phyloP scores from a whole-genome alignment of 2,888 invertebrate genomes.

The Seladonia tumulorum region DNA sequence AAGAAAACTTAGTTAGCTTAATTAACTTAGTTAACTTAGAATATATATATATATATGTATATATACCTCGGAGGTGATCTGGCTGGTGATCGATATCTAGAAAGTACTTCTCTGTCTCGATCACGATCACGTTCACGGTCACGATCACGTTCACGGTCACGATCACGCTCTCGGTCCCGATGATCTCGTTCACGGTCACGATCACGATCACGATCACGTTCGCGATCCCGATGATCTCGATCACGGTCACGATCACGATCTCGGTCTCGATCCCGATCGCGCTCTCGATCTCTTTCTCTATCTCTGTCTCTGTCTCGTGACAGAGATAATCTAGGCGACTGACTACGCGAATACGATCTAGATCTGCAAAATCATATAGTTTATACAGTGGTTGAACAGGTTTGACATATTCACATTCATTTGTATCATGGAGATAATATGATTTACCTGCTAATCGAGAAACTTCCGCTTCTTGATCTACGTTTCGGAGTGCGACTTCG shows the following conservation, averaged over 20 bases:
- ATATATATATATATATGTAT: too few species aligned
- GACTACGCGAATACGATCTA: slow-evolving; percentile 87
- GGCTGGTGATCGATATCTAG: slow-evolving; percentile 81
- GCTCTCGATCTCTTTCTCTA: slow-evolving; percentile 75
- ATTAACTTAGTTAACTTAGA: too few species aligned
- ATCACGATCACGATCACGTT: slow-evolving; percentile 77
- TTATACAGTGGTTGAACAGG: background rate
- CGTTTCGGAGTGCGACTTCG: slow-evolving; percentile 82
- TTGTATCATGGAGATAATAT: background rate
- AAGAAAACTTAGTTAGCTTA: background rate
- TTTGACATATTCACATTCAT: slow-evolving; percentile 2
- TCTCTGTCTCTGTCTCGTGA: slow-evolving; percentile 84
- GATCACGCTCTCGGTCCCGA: slow-evolving; percentile 20
- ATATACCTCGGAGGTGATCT: slow-evolving; percentile 81
- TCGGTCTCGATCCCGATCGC: slow-evolving; percentile 70
- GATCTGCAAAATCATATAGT: slow-evolving; percentile 85
- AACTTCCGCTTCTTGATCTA: slow-evolving; percentile 84
- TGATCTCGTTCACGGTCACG: slow-evolving; percentile 78
- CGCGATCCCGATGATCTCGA: slow-evolving; percentile 77
- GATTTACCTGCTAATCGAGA: slow-evolving; percentile 86
- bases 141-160: slow-evolving; percentile 72
- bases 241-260: slow-evolving; percentile 78
- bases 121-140: slow-evolving; percentile 65
- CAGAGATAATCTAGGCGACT: slow-evolving; percentile 85
- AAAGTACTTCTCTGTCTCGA: slow-evolving; percentile 79